A percentile compares a stretch with the other conserved stretches of the same genome.
Conservation (phyloP, 2,113 vertebrate species). For the Neotoma lepida region DNA sequence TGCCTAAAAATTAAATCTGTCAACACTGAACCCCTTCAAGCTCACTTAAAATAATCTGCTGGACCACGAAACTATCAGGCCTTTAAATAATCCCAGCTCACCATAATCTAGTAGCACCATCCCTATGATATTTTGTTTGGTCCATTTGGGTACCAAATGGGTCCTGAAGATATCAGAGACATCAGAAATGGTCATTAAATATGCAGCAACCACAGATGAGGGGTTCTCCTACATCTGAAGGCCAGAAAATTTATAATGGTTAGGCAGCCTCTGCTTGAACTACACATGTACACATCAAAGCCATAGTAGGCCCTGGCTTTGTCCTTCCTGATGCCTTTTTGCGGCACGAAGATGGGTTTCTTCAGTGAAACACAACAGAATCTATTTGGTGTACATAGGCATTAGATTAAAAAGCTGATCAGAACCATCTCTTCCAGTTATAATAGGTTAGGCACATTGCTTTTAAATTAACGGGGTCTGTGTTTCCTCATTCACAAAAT, state of each 20-base stretch:
- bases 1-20: constrained; percentile 47
- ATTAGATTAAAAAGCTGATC: constrained; percentile 1
- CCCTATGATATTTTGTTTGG: background rate
- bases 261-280: background rate
- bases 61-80: constrained; percentile 20
- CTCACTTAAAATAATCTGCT: constrained; percentile 18
- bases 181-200: constrained; percentile 34
- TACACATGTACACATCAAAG: background rate
- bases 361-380: constrained; percentile 50
- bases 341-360: constrained; percentile 10
- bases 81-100: background rate
- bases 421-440: background rate
- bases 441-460: background rate
- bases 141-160: background rate
- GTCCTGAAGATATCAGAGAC: constrained; percentile 9
- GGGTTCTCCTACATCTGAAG: background rate
- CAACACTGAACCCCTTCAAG: background rate
- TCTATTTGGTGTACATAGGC: background rate
- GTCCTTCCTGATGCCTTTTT: background rate
- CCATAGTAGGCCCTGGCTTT: background rate
- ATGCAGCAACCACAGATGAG: background rate
- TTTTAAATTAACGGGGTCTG: constrained; percentile 55
- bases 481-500: constrained; percentile 49
- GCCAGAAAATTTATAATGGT: background rate
- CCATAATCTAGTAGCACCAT: background rate